Evolutionary conservation across 2,113 vertebrate species (phyloP).

Genomic region (Empidonax alnorum): DNA sequence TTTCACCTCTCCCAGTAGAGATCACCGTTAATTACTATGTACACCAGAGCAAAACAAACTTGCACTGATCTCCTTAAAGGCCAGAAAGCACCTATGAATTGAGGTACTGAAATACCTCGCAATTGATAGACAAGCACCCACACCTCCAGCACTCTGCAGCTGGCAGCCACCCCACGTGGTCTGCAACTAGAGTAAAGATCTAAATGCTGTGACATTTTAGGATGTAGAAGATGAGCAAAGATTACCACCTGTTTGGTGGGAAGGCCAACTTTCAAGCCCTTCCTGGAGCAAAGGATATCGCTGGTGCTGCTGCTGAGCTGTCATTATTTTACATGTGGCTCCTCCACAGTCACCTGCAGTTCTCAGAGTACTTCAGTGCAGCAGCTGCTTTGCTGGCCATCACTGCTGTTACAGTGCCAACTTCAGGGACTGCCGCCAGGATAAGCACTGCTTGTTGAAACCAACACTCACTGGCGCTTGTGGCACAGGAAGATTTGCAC

Average conservation of each 20-base stretch:
- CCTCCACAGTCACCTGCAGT: background rate
- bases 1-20: background rate
- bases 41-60: background rate
- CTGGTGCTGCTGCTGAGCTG: background rate
- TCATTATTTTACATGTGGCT: background rate
- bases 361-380: background rate
- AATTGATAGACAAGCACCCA: rapidly evolving
- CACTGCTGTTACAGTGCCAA: background rate
- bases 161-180: background rate
- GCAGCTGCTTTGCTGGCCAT: background rate
- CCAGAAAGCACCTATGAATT: background rate
- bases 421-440: background rate
- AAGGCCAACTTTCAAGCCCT: background rate
- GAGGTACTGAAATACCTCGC: background rate
- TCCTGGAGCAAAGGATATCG: rapidly evolving
- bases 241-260: background rate
- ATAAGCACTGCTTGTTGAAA: background rate
- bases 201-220: background rate
- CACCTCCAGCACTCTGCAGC: background rate
- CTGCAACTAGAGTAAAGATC: background rate
- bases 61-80: background rate
- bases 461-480: background rate
- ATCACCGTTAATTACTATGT: background rate
- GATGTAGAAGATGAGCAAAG: background rate
- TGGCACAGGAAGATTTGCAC: background rate